Percentiles rank a stretch among this genome's conserved stretches.
phyloP scores from a whole-genome alignment of 2,113 vertebrate species.

The Maccullochella peelii region DNA sequence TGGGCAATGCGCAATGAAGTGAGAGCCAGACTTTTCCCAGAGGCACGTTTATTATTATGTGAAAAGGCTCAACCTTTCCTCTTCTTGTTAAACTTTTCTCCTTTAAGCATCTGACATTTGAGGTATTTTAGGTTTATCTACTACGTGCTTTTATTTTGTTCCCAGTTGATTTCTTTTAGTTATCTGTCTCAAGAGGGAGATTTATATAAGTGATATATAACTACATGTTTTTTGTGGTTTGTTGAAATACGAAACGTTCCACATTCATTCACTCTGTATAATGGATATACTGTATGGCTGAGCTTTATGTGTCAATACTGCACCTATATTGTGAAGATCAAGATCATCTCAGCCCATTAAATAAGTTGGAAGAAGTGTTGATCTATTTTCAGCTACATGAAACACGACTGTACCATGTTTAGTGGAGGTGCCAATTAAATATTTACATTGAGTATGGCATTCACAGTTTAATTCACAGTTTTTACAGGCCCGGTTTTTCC shows the following conservation, averaged over 20 bases:
- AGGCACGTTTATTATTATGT: constrained; percentile 38
- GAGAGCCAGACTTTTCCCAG: constrained; percentile 46
- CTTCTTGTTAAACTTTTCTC: neutral
- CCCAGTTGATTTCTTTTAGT: neutral
- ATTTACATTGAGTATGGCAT: constrained; percentile 29
- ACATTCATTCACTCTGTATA: neutral
- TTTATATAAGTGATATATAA: neutral
- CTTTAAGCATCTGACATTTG: constrained; percentile 2
- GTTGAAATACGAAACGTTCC: neutral
- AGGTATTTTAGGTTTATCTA: neutral
- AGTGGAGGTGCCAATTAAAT: constrained; percentile 28
- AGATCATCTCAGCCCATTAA: neutral
- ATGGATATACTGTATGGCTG: neutral
- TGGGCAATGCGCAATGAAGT: constrained; percentile 34
- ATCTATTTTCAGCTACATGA: constrained; percentile 14
- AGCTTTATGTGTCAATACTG: neutral
- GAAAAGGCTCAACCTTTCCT: constrained; percentile 18
- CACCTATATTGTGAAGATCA: neutral
- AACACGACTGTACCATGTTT: neutral
- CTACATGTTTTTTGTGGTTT: constrained; percentile 2
- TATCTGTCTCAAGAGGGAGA: neutral
- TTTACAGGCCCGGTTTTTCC: constrained; percentile 18
- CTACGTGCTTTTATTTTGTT: neutral
- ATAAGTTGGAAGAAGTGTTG: neutral
- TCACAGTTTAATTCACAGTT: constrained; percentile 33